Percentiles rank a stretch among this genome's conserved stretches.
phyloP scores from a whole-genome alignment of 30 jellyfish, hydroid and myxozoan genomes.

The Chrysaora quinquecirrha region DNA sequence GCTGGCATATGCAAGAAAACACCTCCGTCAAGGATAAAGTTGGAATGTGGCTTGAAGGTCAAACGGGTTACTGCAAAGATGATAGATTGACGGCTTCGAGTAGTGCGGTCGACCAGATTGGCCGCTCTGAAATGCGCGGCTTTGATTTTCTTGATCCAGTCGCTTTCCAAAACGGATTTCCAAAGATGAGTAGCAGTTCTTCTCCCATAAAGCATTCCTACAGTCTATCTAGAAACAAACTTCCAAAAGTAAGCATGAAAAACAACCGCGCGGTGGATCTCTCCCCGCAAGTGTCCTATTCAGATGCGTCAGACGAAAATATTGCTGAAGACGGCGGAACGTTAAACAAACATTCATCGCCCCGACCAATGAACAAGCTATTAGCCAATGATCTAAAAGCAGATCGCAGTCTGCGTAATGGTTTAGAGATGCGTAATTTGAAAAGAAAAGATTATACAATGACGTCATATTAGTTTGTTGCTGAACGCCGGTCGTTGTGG shows the following conservation, averaged over 20 bases:
- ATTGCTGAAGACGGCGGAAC: background rate
- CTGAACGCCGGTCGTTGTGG: background rate
- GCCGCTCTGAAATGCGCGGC: background rate
- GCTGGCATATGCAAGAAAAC: constrained; percentile 58
- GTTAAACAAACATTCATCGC: background rate
- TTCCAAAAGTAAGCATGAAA: constrained; percentile 6
- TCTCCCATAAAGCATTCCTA: constrained; percentile 54
- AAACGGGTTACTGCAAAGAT: constrained; percentile 47
- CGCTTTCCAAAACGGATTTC: constrained; percentile 13
- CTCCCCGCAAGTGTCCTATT: constrained; percentile 25
- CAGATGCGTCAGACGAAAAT: background rate
- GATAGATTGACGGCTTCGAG: constrained; percentile 54
- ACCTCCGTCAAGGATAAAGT: constrained; percentile 87
- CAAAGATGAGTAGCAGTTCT: constrained; percentile 43
- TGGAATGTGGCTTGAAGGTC: constrained; percentile 96
- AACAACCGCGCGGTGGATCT: constrained; percentile 10
- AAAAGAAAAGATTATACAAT: background rate
- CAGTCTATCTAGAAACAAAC: background rate
- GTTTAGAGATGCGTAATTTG: constrained; percentile 1
- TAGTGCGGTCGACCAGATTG: constrained; percentile 50
- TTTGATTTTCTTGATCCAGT: constrained; percentile 1
- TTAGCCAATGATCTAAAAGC: background rate
- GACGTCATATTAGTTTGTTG: background rate
- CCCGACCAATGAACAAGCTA: background rate
- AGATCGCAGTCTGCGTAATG: background rate